Evolutionary conservation across 2,113 vertebrate species (phyloP).

Genomic region (Butorides virescens): DNA sequence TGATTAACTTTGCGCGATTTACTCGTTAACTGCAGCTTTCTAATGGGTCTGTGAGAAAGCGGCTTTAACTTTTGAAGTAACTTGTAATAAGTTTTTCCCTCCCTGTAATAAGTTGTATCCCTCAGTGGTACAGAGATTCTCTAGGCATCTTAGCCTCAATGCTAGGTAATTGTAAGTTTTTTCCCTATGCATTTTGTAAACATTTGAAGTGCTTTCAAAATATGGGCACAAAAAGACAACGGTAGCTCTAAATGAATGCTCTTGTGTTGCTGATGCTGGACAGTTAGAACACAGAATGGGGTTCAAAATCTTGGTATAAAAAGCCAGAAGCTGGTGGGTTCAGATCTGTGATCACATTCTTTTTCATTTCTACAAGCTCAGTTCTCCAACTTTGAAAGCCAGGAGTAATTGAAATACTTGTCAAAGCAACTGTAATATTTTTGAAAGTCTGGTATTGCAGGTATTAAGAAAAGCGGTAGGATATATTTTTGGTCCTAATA

Average conservation of each 20-base stretch:
- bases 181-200: fast-evolving
- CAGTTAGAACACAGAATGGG: background rate
- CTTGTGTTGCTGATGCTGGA: background rate
- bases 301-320: background rate
- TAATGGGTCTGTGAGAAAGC: background rate
- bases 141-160: background rate
- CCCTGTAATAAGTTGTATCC: no score
- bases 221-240: background rate
- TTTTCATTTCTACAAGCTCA: background rate
- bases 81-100: background rate
- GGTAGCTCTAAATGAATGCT: background rate
- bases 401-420: background rate
- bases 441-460: background rate
- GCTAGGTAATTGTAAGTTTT: background rate
- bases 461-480: background rate
- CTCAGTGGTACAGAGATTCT: background rate
- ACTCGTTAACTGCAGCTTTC: background rate
- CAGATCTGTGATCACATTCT: background rate
- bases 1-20: background rate
- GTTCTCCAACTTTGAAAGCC: background rate
- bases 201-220: background rate
- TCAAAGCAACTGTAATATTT: background rate
- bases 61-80: background rate
- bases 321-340: background rate
- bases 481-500: background rate